A percentile compares a stretch with the other conserved stretches of the same genome.
Conservation (phyloP, 2,797 vertebrate genomes). For the Lagorchestes hirsutus region DNA sequence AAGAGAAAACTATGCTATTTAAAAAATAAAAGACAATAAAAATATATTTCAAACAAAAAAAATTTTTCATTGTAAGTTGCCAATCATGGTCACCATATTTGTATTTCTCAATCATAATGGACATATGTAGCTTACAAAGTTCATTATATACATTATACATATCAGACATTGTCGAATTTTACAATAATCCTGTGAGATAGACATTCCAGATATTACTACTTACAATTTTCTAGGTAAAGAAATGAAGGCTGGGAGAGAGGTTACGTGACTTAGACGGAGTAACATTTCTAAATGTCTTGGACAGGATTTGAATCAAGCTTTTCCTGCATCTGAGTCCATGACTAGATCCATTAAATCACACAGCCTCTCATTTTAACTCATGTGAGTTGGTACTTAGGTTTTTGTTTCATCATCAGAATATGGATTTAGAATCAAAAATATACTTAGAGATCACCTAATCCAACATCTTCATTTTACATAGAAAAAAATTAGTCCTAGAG, state of each 20-base stretch:
- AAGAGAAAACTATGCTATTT: not conserved
- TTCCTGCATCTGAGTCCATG: not conserved
- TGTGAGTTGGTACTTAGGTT: not conserved
- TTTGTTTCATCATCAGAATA: not conserved
- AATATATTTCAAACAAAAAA: not conserved
- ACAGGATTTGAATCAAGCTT: not conserved
- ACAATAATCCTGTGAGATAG: not conserved
- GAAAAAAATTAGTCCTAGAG: not conserved
- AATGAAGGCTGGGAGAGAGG: not conserved
- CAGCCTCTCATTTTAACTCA: not conserved
- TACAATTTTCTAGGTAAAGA: not conserved
- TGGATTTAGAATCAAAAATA: not conserved
- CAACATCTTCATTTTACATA: not conserved
- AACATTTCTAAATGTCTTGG: not conserved
- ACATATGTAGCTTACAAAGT: not conserved
- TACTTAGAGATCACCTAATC: not conserved
- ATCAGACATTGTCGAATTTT: not conserved
- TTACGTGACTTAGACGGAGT: not conserved
- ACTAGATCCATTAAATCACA: not conserved
- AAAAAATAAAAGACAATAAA: not conserved
- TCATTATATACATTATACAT: not conserved
- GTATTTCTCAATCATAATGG: not conserved
- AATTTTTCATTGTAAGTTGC: not conserved
- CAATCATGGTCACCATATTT: not conserved
- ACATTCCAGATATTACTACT: not conserved